A percentile compares a stretch with the other conserved stretches of the same genome.
These are phyloP conservation scores for Argyra leucocephala DNA, from an alignment of 2,888 invertebrate genomes.

Conservation along the genomic window DNA sequence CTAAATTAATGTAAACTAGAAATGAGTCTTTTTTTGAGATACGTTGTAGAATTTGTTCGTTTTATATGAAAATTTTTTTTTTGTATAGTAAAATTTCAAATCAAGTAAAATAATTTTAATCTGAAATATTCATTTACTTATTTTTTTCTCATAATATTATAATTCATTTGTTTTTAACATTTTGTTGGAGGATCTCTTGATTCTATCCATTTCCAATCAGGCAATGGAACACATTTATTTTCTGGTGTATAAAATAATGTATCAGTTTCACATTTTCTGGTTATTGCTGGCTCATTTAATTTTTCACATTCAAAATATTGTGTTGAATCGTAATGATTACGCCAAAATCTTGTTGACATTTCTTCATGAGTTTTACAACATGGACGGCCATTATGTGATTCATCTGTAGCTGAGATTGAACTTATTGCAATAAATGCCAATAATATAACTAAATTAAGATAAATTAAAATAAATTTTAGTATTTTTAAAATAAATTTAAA, in stretches of 20 bases:
- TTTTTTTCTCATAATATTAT: too few species aligned
- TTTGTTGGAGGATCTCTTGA: conserved; percentile 13
- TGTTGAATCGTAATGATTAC: conserved; percentile 18
- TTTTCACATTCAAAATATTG: conserved; percentile 14
- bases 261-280: background rate
- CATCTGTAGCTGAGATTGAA: background rate
- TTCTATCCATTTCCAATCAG: conserved; percentile 14
- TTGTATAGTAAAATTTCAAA: too few species aligned
- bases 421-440: background rate
- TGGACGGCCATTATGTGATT: conserved; percentile 17
- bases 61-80: too few species aligned
- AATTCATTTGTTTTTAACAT: background rate
- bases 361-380: conserved; percentile 13
- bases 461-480: background rate
- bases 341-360: conserved; percentile 13
- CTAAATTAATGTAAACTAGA: too few species aligned
- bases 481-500: background rate
- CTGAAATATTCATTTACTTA: too few species aligned
- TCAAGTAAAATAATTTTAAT: too few species aligned
- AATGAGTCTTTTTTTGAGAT: too few species aligned
- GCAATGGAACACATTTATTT: conserved; percentile 13
- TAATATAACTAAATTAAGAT: background rate
- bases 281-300: background rate
- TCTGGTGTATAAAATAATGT: background rate
- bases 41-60: too few species aligned